Evolutionary conservation across 2,888 invertebrate species (phyloP).

Genomic region (Fissipunctia ypsillon): DNA sequence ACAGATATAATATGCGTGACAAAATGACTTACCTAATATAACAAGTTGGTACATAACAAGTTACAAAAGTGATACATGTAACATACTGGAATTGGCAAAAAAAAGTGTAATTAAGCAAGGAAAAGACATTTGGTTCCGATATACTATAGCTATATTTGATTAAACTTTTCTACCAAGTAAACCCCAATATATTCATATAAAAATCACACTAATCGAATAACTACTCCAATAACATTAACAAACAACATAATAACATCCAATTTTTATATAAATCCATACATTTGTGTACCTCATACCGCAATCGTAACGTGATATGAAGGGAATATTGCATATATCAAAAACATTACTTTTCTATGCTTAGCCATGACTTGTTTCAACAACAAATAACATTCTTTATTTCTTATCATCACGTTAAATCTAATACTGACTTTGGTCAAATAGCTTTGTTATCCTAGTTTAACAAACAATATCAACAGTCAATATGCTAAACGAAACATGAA

Average conservation of each 20-base stretch:
- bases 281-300: constrained; percentile 82
- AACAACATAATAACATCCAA: constrained; percentile 87
- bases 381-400: constrained; percentile 81
- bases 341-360: constrained; percentile 78
- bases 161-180: constrained; percentile 90
- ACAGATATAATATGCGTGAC: constrained; percentile 61
- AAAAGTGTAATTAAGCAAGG: constrained; percentile 70
- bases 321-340: constrained; percentile 83
- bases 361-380: constrained; percentile 85
- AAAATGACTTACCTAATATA: constrained; percentile 81
- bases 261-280: constrained; percentile 79
- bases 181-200: constrained; percentile 91
- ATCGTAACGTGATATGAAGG: constrained; percentile 84
- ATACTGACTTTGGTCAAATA: constrained; percentile 91
- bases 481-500: constrained; percentile 86
- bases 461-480: constrained; percentile 89
- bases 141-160: constrained; percentile 88
- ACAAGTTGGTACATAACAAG: constrained; percentile 60
- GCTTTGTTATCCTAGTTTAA: constrained; percentile 90
- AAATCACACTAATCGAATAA: constrained; percentile 89
- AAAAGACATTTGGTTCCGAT: constrained; percentile 77
- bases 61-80: constrained; percentile 59
- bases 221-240: constrained; percentile 90
- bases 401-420: constrained; percentile 87
- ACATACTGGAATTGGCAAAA: constrained; percentile 58